A percentile compares a stretch with the other conserved stretches of the same genome.
Evolutionary conservation across 2,113 vertebrate genomes (phyloP).

Genomic region (Melanotaenia duboulayi): DNA sequence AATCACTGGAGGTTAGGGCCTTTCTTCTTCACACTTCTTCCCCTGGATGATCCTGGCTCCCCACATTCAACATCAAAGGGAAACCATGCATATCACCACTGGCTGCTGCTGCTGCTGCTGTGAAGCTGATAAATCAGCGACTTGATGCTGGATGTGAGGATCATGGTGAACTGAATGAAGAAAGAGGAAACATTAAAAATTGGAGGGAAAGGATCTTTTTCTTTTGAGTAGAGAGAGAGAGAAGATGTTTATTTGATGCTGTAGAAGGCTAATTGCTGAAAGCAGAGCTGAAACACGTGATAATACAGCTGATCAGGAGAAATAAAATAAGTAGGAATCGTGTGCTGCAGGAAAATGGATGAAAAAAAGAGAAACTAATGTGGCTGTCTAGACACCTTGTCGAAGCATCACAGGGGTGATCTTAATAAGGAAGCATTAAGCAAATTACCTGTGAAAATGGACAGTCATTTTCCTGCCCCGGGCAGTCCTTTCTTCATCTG

Average conservation of each 20-base stretch:
- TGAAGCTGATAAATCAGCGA: constrained; percentile 25
- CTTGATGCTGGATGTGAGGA: constrained; percentile 38
- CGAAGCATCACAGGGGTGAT: constrained; percentile 46
- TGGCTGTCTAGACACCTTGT: constrained; percentile 18
- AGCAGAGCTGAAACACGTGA: constrained; percentile 39
- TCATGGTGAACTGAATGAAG: not conserved
- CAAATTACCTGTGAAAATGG: constrained; percentile 80
- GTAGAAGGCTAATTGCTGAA: constrained; percentile 45
- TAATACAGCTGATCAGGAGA: constrained; percentile 59
- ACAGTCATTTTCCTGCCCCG: constrained; percentile 54
- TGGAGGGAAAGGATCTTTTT: not conserved
- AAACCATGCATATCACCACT: not conserved
- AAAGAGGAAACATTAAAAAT: constrained; percentile 15
- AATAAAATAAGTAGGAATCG: constrained; percentile 52
- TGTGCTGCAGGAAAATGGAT: constrained; percentile 51
- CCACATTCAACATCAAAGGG: constrained; percentile 20
- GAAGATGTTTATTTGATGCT: constrained; percentile 42
- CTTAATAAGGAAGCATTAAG: constrained; percentile 77
- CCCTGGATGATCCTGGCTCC: constrained; percentile 9
- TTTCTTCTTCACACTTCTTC: not conserved
- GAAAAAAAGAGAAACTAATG: constrained; percentile 24
- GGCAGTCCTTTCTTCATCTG: constrained; percentile 47
- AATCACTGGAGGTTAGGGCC: not conserved
- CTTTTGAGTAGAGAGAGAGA: constrained; percentile 5
- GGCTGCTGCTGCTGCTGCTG: constrained; percentile 16